Base-by-base conservation (phyloP, 2,888 invertebrate species). In the Lithophane leautieri region DNA sequence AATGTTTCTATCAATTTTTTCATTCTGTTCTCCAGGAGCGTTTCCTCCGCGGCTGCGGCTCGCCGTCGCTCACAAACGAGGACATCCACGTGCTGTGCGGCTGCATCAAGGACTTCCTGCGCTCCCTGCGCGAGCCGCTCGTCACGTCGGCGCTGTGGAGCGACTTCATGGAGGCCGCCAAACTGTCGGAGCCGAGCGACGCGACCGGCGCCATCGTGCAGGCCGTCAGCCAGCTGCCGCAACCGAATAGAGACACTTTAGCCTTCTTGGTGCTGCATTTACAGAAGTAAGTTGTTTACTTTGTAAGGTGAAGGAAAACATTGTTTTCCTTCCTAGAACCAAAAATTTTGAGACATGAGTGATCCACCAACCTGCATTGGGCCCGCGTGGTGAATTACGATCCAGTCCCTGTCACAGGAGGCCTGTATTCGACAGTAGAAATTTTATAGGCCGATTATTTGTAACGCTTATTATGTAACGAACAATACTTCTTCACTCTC, bases 31-130 rank as follows among this genome's bases (percentile, higher is more conserved):
- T 80, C 22, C 88, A 97, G 97, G 98, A 99, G 89, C 98, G 98
- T 84, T 99, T 99, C 92, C 96, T 99, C 12, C 98, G 98, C 85
- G 98, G 98, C 28, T 98, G 98, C 93, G 98, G 98, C 0, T 97
- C 98, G 0, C 99, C 99, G 0, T 98, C 98, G 89, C 96, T 99
- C 56, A 93, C 96, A 0, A 96, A 97, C 63, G 96, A 97, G 25
- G 98, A 99, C 92, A 97, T 99, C 47, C 98, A 99, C 94, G 98
- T 98, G 0, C 97, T 99, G 52, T 99, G 99, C 94, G 99, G 99
- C 63, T 98, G 98, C 80, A 97, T 99, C 65, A 99, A 99, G 96
- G 98, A 99, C 94, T 99, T 99, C 95, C 97, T 99, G 74, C 97
- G 99, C 9, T 97, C 98, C 0, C 96, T 99, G 42, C 97, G 98